Base-by-base conservation (phyloP, 2,113 vertebrate genomes). In the Triplophysa dalaica region DNA sequence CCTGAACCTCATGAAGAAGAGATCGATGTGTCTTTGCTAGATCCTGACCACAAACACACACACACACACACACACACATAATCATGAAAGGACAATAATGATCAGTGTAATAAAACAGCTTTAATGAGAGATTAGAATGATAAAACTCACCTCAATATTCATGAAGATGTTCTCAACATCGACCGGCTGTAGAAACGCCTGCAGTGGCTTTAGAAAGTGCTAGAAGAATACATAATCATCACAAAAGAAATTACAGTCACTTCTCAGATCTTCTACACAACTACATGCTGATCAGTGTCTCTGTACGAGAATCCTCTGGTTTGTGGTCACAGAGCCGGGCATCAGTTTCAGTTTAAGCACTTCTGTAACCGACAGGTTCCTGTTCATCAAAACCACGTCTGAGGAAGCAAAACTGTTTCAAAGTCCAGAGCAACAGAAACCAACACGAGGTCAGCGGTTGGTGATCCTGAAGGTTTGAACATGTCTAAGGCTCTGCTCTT, bases 141-240 rank as follows among this genome's bases (percentile, higher is more conserved):
- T 50, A 16, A 50, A 52, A 52, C 22, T 5, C 89, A 98, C 96
- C 92, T 92, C 88, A 0, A 94, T 86, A 86, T 98, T 98, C 86
- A 96, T 94, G 85, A 98, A 98, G 89, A 98, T 95, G 62, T 84
- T 96, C 85, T 96, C 96, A 0, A 95, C 89, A 79, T 98, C 95
- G 2, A 90, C 86, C 2, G 85, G 69, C 8, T 87, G 87, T 22
- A 98, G 92, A 79, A 96, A 97, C 70, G 84, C 86, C 73, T 94
- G 92, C 62, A 98, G 88, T 0, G 96, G 96, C 77, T 92, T 95
- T 92, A 95, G 89, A 88, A 97, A 98, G 89, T 97, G 93, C 96
- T 97, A 86, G 1, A 64, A 26, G 72, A 21, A 81, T n/a, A 69
- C 82, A 2, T 3, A 29, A 29, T 29, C 26, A 29, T 29, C 13